Percentiles rank a stretch among this genome's conserved stretches.
Conservation (phyloP, 2,797 vertebrate genomes). For the Sorex maritimensis region DNA sequence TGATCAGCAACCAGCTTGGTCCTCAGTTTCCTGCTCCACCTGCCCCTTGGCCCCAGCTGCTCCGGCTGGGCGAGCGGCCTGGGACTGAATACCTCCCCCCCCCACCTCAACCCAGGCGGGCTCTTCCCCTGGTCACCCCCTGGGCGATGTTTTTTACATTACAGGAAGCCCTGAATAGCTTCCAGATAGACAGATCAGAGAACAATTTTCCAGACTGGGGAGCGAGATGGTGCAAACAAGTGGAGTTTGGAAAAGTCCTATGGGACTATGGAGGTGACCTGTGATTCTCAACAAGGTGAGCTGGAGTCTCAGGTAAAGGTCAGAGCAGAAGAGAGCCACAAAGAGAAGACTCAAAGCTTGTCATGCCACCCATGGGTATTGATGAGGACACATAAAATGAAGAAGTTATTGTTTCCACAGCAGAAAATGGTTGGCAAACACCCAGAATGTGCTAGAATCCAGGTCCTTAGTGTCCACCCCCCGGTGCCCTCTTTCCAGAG, state of each 20-base stretch:
- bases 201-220: constrained; percentile 15
- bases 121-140: too few species aligned
- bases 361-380: not conserved
- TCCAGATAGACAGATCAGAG: not conserved
- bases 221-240: not conserved
- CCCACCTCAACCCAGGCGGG: too few species aligned
- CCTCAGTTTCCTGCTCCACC: too few species aligned
- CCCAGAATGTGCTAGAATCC: not conserved
- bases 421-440: not conserved
- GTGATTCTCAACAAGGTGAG: not conserved
- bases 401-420: not conserved
- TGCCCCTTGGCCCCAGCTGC: too few species aligned
- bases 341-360: not conserved
- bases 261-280: too few species aligned
- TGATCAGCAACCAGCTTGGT: too few species aligned
- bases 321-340: not conserved
- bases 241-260: not conserved
- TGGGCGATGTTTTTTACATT: too few species aligned
- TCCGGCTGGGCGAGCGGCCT: too few species aligned
- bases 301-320: not conserved
- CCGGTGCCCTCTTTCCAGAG: not conserved
- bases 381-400: not conserved
- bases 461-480: too few species aligned
- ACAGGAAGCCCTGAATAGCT: not conserved
- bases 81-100: too few species aligned